These are phyloP conservation scores for Brenthis ino DNA, from an alignment of 2,888 invertebrate species.

Conservation along the genomic window DNA sequence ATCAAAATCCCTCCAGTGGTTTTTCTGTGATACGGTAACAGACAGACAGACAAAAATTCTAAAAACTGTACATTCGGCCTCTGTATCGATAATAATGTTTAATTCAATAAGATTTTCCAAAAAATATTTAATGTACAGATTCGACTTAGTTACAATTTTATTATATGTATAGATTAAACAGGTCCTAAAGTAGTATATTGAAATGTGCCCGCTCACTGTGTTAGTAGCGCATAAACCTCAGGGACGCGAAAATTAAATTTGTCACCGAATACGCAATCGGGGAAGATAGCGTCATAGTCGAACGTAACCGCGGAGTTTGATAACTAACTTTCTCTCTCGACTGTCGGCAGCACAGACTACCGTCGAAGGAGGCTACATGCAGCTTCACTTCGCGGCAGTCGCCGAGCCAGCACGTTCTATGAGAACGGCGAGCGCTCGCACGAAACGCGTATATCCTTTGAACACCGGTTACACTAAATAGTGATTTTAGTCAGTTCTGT, in stretches of 20 bases:
- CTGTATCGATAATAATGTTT: too few species aligned
- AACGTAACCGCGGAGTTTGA: slow-evolving; percentile 79
- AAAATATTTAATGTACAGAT: too few species aligned
- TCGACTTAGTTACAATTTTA: too few species aligned
- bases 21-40: too few species aligned
- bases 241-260: slow-evolving; percentile 71
- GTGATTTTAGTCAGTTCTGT: slow-evolving; percentile 49
- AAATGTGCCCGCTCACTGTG: slow-evolving; percentile 63
- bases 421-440: slow-evolving; percentile 65
- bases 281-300: slow-evolving; percentile 74
- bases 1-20: too few species aligned
- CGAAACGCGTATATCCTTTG: slow-evolving; percentile 51
- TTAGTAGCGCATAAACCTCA: slow-evolving; percentile 70
- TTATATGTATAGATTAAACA: neutral
- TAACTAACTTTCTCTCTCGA: slow-evolving; percentile 79
- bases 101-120: too few species aligned
- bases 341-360: slow-evolving; percentile 36
- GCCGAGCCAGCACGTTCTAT: slow-evolving; percentile 66
- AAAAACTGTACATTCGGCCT: too few species aligned
- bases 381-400: slow-evolving; percentile 67
- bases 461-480: slow-evolving; percentile 47
- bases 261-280: slow-evolving; percentile 79
- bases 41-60: too few species aligned
- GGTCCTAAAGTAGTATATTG: slow-evolving; percentile 58
- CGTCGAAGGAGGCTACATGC: slow-evolving; percentile 42